These are phyloP conservation scores for Amphiura filiformis DNA, from an alignment of 35 echinoderm and acorn worm genomes.

Conservation along the genomic window DNA sequence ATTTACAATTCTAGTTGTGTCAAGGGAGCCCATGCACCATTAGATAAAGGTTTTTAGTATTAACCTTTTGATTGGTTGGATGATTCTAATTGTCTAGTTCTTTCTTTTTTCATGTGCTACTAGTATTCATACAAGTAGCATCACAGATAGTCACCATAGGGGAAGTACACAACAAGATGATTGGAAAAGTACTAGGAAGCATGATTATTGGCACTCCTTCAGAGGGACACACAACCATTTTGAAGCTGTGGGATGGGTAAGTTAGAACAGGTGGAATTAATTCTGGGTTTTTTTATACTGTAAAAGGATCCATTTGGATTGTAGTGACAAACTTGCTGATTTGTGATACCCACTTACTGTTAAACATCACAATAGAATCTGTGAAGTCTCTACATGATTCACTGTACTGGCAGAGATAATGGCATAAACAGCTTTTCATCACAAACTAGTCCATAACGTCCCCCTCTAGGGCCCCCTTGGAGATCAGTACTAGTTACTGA, in stretches of 20 bases:
- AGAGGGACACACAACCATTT: neutral
- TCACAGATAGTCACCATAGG: neutral
- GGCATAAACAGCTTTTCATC: neutral
- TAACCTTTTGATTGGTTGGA: too few species aligned
- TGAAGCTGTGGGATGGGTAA: constrained; percentile 29
- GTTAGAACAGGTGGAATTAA: neutral
- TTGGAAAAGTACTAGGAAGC: neutral
- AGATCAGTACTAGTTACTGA: too few species aligned
- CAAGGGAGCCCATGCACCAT: neutral
- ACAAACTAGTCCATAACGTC: neutral
- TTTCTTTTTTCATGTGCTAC: neutral
- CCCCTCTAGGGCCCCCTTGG: too few species aligned
- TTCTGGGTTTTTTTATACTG: neutral
- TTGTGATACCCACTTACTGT: too few species aligned
- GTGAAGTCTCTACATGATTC: neutral
- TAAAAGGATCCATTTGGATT: neutral
- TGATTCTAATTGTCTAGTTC: neutral
- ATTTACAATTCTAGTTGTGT: neutral
- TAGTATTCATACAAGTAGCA: neutral
- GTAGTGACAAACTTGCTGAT: neutral
- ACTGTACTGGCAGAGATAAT: neutral
- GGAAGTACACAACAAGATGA: neutral
- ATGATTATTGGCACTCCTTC: constrained; percentile 3
- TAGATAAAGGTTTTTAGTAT: too few species aligned
- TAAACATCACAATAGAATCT: neutral